Percentiles rank a stretch among this genome's conserved stretches.
Conservation (phyloP, 2,888 invertebrate species). For the Rhagophthalmus giganteus region DNA sequence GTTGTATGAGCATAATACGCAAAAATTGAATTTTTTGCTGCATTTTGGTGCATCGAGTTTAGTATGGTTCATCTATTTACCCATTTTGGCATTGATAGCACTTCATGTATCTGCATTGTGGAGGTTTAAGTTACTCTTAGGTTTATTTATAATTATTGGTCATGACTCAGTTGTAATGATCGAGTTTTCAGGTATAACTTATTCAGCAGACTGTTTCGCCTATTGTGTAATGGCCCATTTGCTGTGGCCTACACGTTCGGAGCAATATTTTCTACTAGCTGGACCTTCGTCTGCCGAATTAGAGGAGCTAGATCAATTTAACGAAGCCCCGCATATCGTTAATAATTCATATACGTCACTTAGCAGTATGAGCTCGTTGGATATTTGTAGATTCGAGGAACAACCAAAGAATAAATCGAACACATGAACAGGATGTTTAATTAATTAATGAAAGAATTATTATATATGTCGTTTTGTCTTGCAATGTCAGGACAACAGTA, state of each 20-base stretch:
- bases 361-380: conserved; percentile 48
- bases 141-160: conserved; percentile 59
- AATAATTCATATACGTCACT: conserved; percentile 58
- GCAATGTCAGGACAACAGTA: too few species aligned
- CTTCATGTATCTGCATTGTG: conserved; percentile 92
- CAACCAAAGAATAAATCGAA: conserved; percentile 40
- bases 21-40: conserved; percentile 88
- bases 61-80: conserved; percentile 97
- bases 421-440: conserved; percentile 29
- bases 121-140: conserved; percentile 91
- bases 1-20: conserved; percentile 77
- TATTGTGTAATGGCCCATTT: conserved; percentile 94
- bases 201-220: conserved; percentile 93
- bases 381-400: conserved; percentile 49
- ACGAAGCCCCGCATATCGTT: conserved; percentile 86
- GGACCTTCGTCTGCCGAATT: conserved; percentile 70
- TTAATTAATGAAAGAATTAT: too few species aligned
- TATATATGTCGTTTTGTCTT: too few species aligned
- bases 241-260: conserved; percentile 92
- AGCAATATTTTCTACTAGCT: conserved; percentile 85
- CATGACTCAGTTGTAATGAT: background rate
- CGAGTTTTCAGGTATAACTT: conserved; percentile 77
- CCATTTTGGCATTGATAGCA: conserved; percentile 90
- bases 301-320: conserved; percentile 88
- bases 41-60: conserved; percentile 97